phyloP scores from a whole-genome alignment of 2,797 vertebrate species.

The Anabas testudineus region DNA sequence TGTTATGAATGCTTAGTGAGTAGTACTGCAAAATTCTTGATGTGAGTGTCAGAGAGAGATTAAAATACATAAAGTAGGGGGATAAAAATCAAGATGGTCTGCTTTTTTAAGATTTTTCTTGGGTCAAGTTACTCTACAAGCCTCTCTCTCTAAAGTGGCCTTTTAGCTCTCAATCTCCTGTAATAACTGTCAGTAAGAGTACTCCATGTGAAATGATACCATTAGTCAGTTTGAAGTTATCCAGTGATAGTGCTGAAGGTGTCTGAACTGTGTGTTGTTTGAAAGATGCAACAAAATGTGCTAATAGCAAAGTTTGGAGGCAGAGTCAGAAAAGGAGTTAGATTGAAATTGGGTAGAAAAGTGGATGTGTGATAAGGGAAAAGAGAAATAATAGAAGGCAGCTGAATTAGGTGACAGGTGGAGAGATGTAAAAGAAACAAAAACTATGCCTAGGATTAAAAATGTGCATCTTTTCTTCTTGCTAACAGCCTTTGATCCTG shows the following conservation, averaged over 20 bases:
- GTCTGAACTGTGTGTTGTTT: neutral
- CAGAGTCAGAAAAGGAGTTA: neutral
- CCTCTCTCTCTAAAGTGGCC: neutral
- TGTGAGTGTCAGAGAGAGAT: neutral
- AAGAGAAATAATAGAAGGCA: neutral
- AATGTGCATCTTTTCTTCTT: constrained; percentile 26
- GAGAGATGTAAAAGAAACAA: neutral
- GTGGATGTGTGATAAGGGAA: neutral
- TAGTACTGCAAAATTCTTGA: neutral
- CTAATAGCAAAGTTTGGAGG: constrained; percentile 13
- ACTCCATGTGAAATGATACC: neutral
- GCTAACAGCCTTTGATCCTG: constrained; percentile 24
- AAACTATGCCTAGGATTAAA: neutral
- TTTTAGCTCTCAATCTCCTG: neutral
- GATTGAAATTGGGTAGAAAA: neutral
- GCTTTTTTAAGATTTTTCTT: neutral
- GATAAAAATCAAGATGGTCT: neutral
- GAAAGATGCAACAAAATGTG: neutral
- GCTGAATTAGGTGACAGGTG: constrained; percentile 7
- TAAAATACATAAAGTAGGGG: neutral
- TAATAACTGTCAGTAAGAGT: neutral
- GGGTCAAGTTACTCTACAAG: neutral
- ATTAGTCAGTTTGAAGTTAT: neutral
- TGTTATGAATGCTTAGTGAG: neutral
- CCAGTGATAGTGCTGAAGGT: neutral